A percentile compares a stretch with the other conserved stretches of the same genome.
phyloP scores from a whole-genome alignment of 2,113 vertebrate genomes.

The Taurulus bubalis region DNA sequence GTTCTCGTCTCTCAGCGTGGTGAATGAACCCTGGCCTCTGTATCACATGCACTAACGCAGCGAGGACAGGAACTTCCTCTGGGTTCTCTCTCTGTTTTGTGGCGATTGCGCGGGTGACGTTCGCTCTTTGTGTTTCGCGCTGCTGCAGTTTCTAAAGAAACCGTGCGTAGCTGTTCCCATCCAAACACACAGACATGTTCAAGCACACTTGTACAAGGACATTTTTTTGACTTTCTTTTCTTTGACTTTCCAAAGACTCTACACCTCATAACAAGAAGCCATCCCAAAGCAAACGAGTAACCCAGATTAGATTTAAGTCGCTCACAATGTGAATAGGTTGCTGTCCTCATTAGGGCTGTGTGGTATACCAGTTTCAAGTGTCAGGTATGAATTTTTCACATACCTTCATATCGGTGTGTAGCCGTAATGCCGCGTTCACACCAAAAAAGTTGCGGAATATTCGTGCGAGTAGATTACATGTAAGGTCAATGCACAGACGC shows the following conservation, averaged over 20 bases:
- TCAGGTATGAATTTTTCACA: too few relatives aligned
- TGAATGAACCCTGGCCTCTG: neutral
- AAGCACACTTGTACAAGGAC: neutral
- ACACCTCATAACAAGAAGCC: neutral
- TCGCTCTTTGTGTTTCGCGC: neutral
- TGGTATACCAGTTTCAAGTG: too few relatives aligned
- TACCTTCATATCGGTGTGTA: too few relatives aligned
- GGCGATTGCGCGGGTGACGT: neutral
- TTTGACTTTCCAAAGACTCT: neutral
- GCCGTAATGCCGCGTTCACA: too few relatives aligned
- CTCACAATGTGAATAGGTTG: neutral
- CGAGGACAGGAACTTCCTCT: conserved; percentile 37
- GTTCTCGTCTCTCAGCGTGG: neutral
- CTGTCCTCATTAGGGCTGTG: too few relatives aligned
- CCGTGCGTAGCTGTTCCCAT: neutral
- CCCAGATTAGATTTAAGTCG: neutral
- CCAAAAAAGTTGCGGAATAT: too few relatives aligned
- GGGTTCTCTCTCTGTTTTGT: conserved; percentile 16
- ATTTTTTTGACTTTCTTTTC: neutral
- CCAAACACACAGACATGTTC: neutral
- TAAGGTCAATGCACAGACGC: too few relatives aligned
- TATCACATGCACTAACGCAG: neutral
- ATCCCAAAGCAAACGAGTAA: neutral
- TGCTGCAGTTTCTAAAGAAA: neutral
- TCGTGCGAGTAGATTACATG: too few relatives aligned